Conservation (phyloP, 2,797 vertebrate genomes). For the Lepidocolaptes lacrymiger region DNA sequence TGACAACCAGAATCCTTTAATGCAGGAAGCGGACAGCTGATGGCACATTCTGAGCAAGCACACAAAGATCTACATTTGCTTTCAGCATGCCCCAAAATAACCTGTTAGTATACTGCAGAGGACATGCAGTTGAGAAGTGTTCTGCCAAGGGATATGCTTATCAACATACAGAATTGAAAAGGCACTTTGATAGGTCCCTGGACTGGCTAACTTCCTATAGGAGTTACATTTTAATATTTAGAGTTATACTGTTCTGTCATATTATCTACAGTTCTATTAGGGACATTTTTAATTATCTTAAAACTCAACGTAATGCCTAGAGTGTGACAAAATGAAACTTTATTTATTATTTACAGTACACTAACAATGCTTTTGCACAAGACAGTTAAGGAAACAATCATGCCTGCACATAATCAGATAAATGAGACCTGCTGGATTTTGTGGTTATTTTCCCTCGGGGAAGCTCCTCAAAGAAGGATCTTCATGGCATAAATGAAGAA, state of each 20-base stretch:
- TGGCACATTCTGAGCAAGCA: neutral
- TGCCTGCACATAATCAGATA: neutral
- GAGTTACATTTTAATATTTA: neutral
- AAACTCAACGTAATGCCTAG: neutral
- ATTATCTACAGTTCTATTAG: neutral
- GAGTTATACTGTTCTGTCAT: neutral
- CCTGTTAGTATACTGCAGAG: neutral
- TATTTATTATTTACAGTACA: neutral
- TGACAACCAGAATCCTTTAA: neutral
- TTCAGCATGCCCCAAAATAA: slow-evolving; percentile 13
- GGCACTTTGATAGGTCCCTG: neutral
- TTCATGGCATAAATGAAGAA: neutral
- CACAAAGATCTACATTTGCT: neutral
- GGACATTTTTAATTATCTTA: neutral
- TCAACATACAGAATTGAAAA: neutral
- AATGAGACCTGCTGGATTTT: neutral
- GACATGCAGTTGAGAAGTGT: neutral
- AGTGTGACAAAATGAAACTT: neutral
- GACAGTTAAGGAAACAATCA: neutral
- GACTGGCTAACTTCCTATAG: neutral
- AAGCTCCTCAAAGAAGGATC: neutral
- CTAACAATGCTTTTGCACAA: neutral
- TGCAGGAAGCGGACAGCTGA: neutral
- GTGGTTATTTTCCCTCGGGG: neutral
- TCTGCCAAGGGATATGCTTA: neutral